Conservation (phyloP, 2,888 invertebrate species). For the Agrypnus murinus region DNA sequence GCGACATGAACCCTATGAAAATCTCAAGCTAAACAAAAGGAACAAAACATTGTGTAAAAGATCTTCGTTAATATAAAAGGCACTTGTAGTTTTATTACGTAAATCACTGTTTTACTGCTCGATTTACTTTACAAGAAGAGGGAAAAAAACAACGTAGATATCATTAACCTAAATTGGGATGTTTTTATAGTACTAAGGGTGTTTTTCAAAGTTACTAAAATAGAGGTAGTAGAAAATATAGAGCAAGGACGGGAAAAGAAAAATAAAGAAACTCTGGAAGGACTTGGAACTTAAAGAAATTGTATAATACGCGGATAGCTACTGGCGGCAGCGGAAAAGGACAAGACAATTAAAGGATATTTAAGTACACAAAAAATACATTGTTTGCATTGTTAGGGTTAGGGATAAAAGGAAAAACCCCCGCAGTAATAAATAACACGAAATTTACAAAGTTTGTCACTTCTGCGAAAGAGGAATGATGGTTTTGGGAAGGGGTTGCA, state of each 20-base stretch:
- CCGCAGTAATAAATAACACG: too few relatives aligned
- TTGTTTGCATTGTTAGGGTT: background rate
- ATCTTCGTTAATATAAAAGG: too few relatives aligned
- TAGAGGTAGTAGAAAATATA: background rate
- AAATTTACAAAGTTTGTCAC: constrained; percentile 18
- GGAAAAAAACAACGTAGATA: background rate
- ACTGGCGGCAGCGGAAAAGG: background rate
- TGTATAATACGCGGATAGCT: background rate
- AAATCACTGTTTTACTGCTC: background rate
- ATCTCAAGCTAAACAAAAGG: too few relatives aligned
- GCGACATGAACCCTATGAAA: too few relatives aligned
- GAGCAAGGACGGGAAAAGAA: constrained; percentile 6
- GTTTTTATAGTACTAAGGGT: background rate
- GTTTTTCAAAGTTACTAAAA: background rate
- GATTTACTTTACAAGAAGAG: background rate
- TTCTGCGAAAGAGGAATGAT: background rate
- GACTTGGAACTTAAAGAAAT: background rate
- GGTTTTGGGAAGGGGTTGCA: background rate
- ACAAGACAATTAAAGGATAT: background rate
- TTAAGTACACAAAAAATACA: background rate
- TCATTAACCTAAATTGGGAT: constrained; percentile 14
- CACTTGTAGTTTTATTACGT: background rate
- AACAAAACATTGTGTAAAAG: too few relatives aligned
- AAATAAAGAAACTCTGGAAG: background rate
- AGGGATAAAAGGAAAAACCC: too few relatives aligned